Evolutionary conservation across 1,140 invertebrate species (phyloP).

Genomic region (Drosophila trapezifrons): DNA sequence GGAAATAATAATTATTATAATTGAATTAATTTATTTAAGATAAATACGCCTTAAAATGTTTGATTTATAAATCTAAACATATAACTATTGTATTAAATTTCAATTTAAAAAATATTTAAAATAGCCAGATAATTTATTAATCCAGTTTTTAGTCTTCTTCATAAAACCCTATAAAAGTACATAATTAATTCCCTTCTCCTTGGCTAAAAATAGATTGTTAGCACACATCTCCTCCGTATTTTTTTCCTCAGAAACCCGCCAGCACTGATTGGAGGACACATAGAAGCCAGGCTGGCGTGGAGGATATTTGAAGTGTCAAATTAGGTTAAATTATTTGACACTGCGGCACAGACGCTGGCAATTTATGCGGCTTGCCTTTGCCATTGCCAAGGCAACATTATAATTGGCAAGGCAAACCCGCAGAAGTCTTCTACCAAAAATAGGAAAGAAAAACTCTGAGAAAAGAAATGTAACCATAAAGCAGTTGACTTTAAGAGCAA

Average conservation of each 20-base stretch:
- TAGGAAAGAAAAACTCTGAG: neutral
- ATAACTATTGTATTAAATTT: neutral
- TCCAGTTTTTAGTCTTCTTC: neutral
- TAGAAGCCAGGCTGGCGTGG: neutral
- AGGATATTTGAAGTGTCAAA: conserved; percentile 82
- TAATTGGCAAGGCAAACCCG: conserved; percentile 60
- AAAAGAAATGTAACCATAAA: conserved; percentile 54
- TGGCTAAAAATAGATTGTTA: neutral
- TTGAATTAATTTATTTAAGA: neutral
- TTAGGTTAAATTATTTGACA: conserved; percentile 84
- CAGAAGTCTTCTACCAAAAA: neutral
- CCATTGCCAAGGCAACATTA: conserved; percentile 49
- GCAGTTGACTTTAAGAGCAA: conserved; percentile 63
- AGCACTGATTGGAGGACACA: neutral
- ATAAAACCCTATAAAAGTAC: no score
- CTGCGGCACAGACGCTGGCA: conserved; percentile 51
- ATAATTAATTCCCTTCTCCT: no score
- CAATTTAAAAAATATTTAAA: neutral
- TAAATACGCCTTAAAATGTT: neutral
- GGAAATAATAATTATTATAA: neutral
- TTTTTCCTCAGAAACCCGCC: neutral
- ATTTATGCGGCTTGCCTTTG: conserved; percentile 61
- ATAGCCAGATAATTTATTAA: no score
- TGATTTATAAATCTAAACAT: neutral
- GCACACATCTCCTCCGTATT: neutral